Evolutionary conservation across 2,888 invertebrate genomes (phyloP).

Genomic region (Drosophila nigritarsus): DNA sequence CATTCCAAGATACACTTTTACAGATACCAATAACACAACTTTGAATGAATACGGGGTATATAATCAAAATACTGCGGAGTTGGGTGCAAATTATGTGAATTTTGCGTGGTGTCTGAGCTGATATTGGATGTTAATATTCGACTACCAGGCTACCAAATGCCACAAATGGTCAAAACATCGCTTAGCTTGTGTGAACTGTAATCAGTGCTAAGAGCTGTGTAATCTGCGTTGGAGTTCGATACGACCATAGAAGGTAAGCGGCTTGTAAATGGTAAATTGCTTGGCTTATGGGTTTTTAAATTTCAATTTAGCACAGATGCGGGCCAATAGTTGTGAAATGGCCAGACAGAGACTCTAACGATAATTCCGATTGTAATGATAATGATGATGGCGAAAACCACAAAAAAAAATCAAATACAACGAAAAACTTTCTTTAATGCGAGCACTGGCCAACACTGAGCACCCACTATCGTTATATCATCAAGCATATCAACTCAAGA

Average conservation of each 20-base stretch:
- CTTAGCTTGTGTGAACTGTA: slow-evolving; percentile 32
- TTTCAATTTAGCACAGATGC: slow-evolving; percentile 64
- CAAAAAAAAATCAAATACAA: not conserved
- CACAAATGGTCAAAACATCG: slow-evolving; percentile 43
- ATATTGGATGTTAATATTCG: slow-evolving; percentile 24
- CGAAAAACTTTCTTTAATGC: slow-evolving; percentile 59
- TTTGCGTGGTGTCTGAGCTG: slow-evolving; percentile 56
- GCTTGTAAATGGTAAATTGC: slow-evolving; percentile 53
- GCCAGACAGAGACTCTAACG: slow-evolving; percentile 23
- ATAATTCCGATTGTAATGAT: slow-evolving; percentile 50
- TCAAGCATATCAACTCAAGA: slow-evolving; percentile 52
- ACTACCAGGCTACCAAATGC: slow-evolving; percentile 28
- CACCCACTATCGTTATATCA: slow-evolving; percentile 71
- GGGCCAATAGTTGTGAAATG: slow-evolving; percentile 23
- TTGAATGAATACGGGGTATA: not conserved
- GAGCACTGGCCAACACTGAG: slow-evolving; percentile 34
- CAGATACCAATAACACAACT: not conserved
- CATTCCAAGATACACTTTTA: not conserved
- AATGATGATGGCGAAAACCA: slow-evolving; percentile 22
- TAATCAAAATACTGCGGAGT: slow-evolving; percentile 17
- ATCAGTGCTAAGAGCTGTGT: slow-evolving; percentile 30
- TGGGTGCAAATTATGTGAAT: slow-evolving; percentile 37
- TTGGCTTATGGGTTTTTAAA: slow-evolving; percentile 53
- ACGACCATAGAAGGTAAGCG: slow-evolving; percentile 53
- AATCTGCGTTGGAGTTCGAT: slow-evolving; percentile 34